Evolutionary conservation across 1,140 invertebrate genomes (phyloP), one percentile per base, ranked within the genome.

Genomic region (Bombus affinis): DNA sequence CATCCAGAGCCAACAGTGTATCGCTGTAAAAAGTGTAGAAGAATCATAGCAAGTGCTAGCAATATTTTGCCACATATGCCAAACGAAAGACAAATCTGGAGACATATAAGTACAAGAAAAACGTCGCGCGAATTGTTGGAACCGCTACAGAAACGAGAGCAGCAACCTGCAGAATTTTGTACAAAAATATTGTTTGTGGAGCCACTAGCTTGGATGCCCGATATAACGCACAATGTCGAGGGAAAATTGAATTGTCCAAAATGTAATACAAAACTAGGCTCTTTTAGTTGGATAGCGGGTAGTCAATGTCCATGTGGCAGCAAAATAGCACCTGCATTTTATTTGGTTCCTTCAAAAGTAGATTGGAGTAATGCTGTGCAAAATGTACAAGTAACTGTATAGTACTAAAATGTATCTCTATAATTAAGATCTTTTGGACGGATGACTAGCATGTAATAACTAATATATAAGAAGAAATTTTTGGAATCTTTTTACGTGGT

Each of bases 191-290:
- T 97, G 92, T 98, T 98, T 93, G 95, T 98, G 81, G 98, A 98
- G 94, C 98, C 98, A 1, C 95, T 98, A 91, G 95, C 96, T 35
- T 98, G 98, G 98, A 98, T 98, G 97, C 95, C 95, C 32, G 96
- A 96, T 88, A 97, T 97, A 68, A 95, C 96, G 65, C 96, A 97
- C 88, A 96, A 95, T 81, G 96, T 96, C 4, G 96, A 97, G 91
- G 98, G 98, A 4, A 98, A 98, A 94, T 94, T 98, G n/a, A 96
- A 97, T 93, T 98, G 98, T 93, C 98, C 98, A 39, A 98, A 98
- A 93, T 98, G 98, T 90, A 95, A 95, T 70, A 96, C 96, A 70
- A 98, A 98, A 94, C 94, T 98, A 70, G 98, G 98, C 9, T 97
- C 97, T 66, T 98, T 97, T 92, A 98, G 97, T 94, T 98, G 98